Evolutionary conservation across 2,797 vertebrate genomes (phyloP).

Genomic region (Clarias pachynema): DNA sequence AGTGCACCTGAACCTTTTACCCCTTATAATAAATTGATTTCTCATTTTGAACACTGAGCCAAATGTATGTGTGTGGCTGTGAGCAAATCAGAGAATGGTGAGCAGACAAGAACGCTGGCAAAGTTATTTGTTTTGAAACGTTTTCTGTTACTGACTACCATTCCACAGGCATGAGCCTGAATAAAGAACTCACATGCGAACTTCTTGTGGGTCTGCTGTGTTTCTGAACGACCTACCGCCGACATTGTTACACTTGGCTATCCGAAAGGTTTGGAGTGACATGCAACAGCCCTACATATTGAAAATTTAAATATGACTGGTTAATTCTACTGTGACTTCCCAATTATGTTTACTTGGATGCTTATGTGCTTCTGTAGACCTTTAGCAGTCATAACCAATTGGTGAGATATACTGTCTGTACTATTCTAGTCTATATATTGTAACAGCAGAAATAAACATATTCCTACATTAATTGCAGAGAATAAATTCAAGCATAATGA

Average conservation of each 20-base stretch:
- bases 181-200: not conserved
- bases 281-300: slow-evolving; percentile 13
- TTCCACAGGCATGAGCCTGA: slow-evolving; percentile 23
- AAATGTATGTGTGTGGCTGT: slow-evolving; percentile 1
- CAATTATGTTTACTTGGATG: slow-evolving; percentile 6
- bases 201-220: slow-evolving; percentile 1
- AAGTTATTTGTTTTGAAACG: slow-evolving; percentile 4
- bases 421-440: not conserved
- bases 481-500: not conserved
- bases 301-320: not conserved
- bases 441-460: not conserved
- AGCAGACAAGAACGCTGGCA: not conserved
- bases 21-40: not conserved
- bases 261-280: not conserved
- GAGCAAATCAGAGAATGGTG: not conserved
- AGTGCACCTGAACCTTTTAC: not conserved
- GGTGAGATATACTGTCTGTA: not conserved
- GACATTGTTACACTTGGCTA: slow-evolving; percentile 18
- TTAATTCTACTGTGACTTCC: not conserved
- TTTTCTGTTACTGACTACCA: slow-evolving; percentile 16
- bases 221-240: not conserved
- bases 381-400: not conserved
- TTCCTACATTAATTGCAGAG: not conserved
- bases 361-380: not conserved
- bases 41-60: not conserved